Evolutionary conservation across 1,140 invertebrate genomes (phyloP).

Genomic region (Calephelis virginiensis): DNA sequence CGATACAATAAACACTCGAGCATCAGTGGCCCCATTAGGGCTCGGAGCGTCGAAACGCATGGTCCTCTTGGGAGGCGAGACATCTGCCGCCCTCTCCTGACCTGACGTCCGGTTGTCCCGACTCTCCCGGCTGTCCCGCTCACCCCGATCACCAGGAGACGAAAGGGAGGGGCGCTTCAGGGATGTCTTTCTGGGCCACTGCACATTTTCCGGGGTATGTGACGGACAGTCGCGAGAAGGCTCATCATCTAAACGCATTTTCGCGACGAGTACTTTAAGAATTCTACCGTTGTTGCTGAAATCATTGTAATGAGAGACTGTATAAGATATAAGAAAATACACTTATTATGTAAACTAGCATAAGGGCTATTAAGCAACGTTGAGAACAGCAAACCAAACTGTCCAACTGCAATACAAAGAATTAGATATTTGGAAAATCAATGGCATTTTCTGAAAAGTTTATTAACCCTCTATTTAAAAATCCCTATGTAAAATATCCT

Average conservation of each 20-base stretch:
- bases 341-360: no score
- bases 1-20: constrained; percentile 45
- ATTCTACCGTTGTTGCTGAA: constrained; percentile 45
- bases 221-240: constrained; percentile 21
- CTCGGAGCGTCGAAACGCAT: constrained; percentile 56
- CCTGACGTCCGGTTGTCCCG: not conserved
- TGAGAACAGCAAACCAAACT: no score
- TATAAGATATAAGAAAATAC: no score
- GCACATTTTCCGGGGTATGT: constrained; percentile 5
- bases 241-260: constrained; percentile 46
- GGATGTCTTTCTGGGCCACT: not conserved
- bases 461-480: no score
- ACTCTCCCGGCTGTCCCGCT: not conserved
- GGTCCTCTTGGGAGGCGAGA: constrained; percentile 23
- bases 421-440: no score
- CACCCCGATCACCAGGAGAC: not conserved
- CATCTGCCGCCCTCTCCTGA: constrained; percentile 9
- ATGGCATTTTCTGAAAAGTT: no score
- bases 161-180: constrained; percentile 2
- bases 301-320: not conserved
- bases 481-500: no score
- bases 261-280: constrained; percentile 57
- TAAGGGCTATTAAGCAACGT: no score
- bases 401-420: no score
- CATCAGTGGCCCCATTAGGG: constrained; percentile 56